Evolutionary conservation across 2,888 invertebrate genomes (phyloP), one percentile per base, ranked within the genome.

Genomic region (Drosophila recens): DNA sequence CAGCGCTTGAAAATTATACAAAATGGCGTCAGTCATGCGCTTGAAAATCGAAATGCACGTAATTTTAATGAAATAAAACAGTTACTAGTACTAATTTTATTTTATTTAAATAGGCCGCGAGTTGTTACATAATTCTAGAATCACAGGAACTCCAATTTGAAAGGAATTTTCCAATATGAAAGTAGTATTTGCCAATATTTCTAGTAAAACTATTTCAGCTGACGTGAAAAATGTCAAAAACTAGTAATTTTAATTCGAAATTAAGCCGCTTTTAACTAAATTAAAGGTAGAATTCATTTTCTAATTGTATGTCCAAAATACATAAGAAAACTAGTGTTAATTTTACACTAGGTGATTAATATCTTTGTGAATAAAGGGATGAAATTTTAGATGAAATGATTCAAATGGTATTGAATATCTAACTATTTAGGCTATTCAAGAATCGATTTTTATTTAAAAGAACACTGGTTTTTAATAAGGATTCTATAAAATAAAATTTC

Each of bases 1-100:
- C 42, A 10, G 8, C 49, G 42, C 33, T 23, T 51, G 4, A 13
- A 11, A 51, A 46, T 33, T 17, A n/a, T 36, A 67, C 82, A 82
- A 82, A 82, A 82, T 82, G 82, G 83, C 76, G 83, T 3, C n/a
- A 17, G 34, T 23, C 5, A 9, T 33, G n/a, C 27, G 3, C 2
- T 23, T 27, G 15, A 40, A 63, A 38, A 36, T 10, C 5, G 4
- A 36, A 48, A 27, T 9, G 38, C 2, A 13, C n/a, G n/a, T 11
- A 23, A 17, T 17, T 58, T 17, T 4, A n/a, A 13, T 20, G 36
- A 2, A 10, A 43, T 5, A 42, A 11, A 20, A 11, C 5, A 11
- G 20, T 20, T 5, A 20, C 1, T 5, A 43, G 20, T 11, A 11
- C 1, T 20, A 20, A 4, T 20, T 20, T 2, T 17, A 17, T 11